Base-by-base conservation (phyloP, 2,113 vertebrate species). In the Atherinomorus stipes region DNA sequence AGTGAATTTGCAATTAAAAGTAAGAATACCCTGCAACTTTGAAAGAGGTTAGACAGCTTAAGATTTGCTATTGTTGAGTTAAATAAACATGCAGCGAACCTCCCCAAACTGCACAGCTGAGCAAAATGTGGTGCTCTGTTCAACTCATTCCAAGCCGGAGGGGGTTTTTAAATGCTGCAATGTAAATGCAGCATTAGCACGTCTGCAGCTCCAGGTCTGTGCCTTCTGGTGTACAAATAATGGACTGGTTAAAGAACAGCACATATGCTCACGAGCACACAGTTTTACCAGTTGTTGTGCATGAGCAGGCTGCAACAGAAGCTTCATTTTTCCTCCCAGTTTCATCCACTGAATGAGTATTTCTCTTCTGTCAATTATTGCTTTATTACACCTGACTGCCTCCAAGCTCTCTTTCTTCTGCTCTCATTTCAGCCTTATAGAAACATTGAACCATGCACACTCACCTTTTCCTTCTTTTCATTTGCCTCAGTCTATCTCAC, bases 101-200 rank as follows among this genome's bases (percentile, higher is more conserved):
- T 11, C 37, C 7, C 1, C n/a, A 63, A 74, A 78, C 25, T 45
- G 71, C 65, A 76, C 62, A 78, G 65, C 63, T 37, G 67, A 78
- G 87, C 50, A 85, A 59, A 86, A 78, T 78, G 74, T 81, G 53
- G 67, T 74, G 61, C 68, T 66, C 72, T 76, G 76, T 78, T 83
- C 58, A 62, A 49, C 75, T 78, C 52, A 22, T 45, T 77, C 28
- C 34, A 61, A 74, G 65, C 79, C 77, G 73, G 78, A 80, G 76
- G 79, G 63, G 66, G 10, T 82, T 81, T 85, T 74, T 40, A 76
- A 81, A 83, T 65, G 67, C 57, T 77, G 76, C 66, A 67, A 73
- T 81, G 82, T 67, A 88, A 85, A 85, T 85, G 83, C 76, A 67
- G 64, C 67, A 77, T 80, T 78, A 73, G 63, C 72, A 42, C 37